Base-by-base conservation (phyloP, 2,888 invertebrate species). In the Agonopterix subpropinquella region DNA sequence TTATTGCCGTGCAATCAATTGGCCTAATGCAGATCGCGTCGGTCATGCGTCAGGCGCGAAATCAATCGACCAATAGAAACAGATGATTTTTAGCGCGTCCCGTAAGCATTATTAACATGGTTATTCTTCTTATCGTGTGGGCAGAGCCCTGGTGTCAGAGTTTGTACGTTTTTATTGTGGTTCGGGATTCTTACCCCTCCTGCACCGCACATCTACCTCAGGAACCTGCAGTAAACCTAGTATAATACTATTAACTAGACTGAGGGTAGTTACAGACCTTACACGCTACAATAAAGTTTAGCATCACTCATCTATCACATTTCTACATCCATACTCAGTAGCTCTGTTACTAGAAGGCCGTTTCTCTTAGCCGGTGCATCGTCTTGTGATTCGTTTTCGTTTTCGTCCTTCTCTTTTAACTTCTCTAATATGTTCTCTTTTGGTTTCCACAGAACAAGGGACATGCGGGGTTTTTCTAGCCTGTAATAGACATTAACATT, bases 371-470 rank as follows among this genome's bases (percentile, higher is more conserved):
- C 67, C 7, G 62, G 58, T 35, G 64, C 67, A n/a, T 68, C 50
- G 7, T 62, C 65, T 3, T 68, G 60, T 43, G 0, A 53, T 42
- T 68, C 63, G 37, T 58, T 51, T 39, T 61, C 57, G 8, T 68
- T 62, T 36, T 83, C 74, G 3, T 80, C 73, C 15, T 73, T 70
- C 53, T 79, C 76, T 62, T 68, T 67, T 50, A 77, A 56, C 36
- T 74, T 71, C 10, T 68, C 71, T 46, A 88, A 53, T 11, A 42
- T 42, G 56, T 89, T 86, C 28, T 90, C 90, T 49, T 93, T 92
- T 0, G 95, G 95, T 67, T 94, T 92, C 95, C 95, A 96, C 8
- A 95, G 89, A 1, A 96, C 94, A 55, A 96, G 71, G 3, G 95
- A 95, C 80, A 94, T 94, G 63, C 93, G 93, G 0, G 95, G 95